These are phyloP conservation scores for Tetragonula carbonaria DNA, from an alignment of 2,888 invertebrate genomes.

Conservation along the genomic window DNA sequence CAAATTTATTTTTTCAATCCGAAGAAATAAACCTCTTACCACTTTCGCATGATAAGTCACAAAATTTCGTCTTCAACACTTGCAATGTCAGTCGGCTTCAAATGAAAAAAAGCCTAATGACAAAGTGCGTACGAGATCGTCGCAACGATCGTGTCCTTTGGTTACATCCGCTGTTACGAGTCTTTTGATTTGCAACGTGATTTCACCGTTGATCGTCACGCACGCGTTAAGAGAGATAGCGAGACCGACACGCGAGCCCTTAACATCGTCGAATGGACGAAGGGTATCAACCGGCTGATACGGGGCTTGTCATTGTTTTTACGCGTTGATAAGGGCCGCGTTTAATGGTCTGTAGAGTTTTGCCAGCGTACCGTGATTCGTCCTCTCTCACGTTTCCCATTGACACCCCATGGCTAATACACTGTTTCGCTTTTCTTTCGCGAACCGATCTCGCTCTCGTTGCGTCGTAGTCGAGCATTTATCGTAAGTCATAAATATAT, in stretches of 20 bases:
- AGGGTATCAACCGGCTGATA: constrained; percentile 66
- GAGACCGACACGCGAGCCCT: constrained; percentile 65
- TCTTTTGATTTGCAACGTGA: constrained; percentile 63
- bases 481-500: constrained; percentile 30
- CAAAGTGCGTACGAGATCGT: background rate
- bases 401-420: constrained; percentile 41
- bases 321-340: constrained; percentile 77
- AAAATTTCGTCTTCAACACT: background rate
- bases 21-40: background rate
- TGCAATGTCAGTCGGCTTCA: background rate
- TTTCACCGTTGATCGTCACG: constrained; percentile 65
- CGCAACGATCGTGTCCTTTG: constrained; percentile 11
- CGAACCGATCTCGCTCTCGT: background rate
- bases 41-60: constrained; percentile 6
- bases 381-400: constrained; percentile 56
- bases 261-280: constrained; percentile 68
- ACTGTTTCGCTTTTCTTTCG: background rate
- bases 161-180: constrained; percentile 4
- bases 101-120: background rate
- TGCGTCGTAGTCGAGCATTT: constrained; percentile 8
- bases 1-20: too few relatives aligned
- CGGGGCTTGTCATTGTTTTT: constrained; percentile 76
- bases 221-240: constrained; percentile 75
- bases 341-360: constrained; percentile 80
- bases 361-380: constrained; percentile 67